Evolutionary conservation across 2,888 invertebrate species (phyloP).

Genomic region (Aphodius sticticus): DNA sequence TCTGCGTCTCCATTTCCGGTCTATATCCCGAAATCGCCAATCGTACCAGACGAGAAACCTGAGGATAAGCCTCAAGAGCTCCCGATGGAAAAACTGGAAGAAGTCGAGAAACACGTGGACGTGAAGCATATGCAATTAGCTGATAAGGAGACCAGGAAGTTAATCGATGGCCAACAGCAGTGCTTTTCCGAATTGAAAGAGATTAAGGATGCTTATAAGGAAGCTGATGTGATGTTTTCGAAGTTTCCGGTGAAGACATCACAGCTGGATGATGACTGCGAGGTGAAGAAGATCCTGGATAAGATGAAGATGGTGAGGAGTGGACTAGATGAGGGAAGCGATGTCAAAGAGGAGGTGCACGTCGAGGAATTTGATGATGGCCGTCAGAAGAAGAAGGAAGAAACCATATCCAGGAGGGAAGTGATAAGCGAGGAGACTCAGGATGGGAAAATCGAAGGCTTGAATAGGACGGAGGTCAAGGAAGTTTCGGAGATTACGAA

Average conservation of each 20-base stretch:
- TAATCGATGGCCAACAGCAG: constrained; percentile 51
- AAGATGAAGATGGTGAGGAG: constrained; percentile 45
- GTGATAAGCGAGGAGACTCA: not conserved
- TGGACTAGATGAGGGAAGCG: constrained; percentile 30
- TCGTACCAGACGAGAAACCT: constrained; percentile 9
- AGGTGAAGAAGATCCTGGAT: constrained; percentile 45
- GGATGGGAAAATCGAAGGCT: constrained; percentile 9
- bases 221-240: constrained; percentile 41
- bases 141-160: constrained; percentile 49
- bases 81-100: constrained; percentile 34
- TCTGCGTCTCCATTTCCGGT: constrained; percentile 53
- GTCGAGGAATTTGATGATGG: constrained; percentile 12
- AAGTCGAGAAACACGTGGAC: constrained; percentile 36
- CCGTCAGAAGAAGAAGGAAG: not conserved
- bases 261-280: constrained; percentile 42
- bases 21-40: constrained; percentile 49
- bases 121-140: constrained; percentile 47
- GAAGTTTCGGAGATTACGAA: constrained; percentile 14
- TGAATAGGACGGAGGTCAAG: constrained; percentile 12
- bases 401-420: not conserved
- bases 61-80: constrained; percentile 24
- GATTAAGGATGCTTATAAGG: constrained; percentile 51
- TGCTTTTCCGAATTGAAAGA: constrained; percentile 52
- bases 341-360: not conserved
- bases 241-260: constrained; percentile 34